phyloP scores from a whole-genome alignment of 2,888 invertebrate species.

The Hedya salicella region DNA sequence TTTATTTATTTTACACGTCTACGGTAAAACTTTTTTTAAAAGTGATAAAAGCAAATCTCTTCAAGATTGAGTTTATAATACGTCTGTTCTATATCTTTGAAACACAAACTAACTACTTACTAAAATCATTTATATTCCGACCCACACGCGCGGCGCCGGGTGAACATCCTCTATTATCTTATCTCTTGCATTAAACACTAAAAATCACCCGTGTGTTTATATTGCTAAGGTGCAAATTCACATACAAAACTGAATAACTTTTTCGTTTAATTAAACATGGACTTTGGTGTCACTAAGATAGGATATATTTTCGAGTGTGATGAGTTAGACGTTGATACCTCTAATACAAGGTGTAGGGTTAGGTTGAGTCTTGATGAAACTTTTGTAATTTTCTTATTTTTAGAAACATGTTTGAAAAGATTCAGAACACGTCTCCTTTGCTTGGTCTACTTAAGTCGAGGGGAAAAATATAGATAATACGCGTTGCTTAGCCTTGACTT shows the following conservation, averaged over 20 bases:
- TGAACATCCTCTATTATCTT: conserved; percentile 39
- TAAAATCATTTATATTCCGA: conserved; percentile 34
- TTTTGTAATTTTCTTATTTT: conserved; percentile 40
- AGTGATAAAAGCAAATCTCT: not conserved
- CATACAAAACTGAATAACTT: not conserved
- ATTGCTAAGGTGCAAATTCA: not conserved
- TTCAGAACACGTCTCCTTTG: conserved; percentile 15
- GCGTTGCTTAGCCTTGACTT: too few relatives aligned
- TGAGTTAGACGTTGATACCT: conserved; percentile 1
- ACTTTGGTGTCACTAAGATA: not conserved
- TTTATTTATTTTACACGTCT: not conserved
- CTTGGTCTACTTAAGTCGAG: not conserved
- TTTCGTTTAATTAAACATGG: not conserved
- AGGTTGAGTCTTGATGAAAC: conserved; percentile 30
- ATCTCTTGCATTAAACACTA: conserved; percentile 1
- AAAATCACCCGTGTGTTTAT: not conserved
- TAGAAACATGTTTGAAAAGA: conserved; percentile 18
- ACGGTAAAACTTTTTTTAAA: not conserved
- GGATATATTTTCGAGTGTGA: not conserved
- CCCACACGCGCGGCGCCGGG: conserved; percentile 22
- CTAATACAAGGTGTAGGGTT: conserved; percentile 18
- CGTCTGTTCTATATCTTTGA: conserved; percentile 9
- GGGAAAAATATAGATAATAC: not conserved
- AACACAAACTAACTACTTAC: conserved; percentile 28
- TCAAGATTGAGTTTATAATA: not conserved